These are phyloP conservation scores for Drosophila tani DNA, from an alignment of 1,140 invertebrate genomes.

Conservation along the genomic window DNA sequence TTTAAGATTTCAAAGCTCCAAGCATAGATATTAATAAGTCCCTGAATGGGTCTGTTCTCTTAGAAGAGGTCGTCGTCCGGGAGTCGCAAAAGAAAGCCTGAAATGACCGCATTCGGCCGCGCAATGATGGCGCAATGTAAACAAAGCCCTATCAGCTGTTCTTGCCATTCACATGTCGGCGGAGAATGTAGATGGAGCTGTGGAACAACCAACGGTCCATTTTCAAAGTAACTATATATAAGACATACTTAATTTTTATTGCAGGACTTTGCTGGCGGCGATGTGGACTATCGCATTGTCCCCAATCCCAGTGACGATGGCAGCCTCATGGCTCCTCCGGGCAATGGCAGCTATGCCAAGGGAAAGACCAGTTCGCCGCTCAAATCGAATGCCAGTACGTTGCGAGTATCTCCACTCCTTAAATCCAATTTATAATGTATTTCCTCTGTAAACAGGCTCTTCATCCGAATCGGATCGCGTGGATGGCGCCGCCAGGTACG, in stretches of 20 bases:
- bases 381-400: conserved; percentile 85
- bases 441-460: conserved; percentile 46
- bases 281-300: conserved; percentile 73
- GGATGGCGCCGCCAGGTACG: conserved; percentile 76
- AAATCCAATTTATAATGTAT: neutral
- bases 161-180: too few species aligned
- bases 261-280: conserved; percentile 62
- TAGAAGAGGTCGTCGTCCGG: too few species aligned
- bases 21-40: too few species aligned
- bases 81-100: too few species aligned
- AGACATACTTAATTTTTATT: neutral
- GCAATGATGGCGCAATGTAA: too few species aligned
- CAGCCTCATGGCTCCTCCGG: conserved; percentile 68
- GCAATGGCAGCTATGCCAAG: conserved; percentile 43
- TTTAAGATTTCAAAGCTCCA: too few species aligned
- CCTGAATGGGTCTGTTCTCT: too few species aligned
- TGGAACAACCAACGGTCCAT: too few species aligned
- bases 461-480: conserved; percentile 75
- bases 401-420: neutral
- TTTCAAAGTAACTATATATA: too few species aligned
- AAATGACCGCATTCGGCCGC: too few species aligned
- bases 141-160: too few species aligned
- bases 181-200: too few species aligned
- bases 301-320: conserved; percentile 38
- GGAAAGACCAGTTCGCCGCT: conserved; percentile 75